These are phyloP conservation scores for Tautogolabrus adspersus DNA, from an alignment of 2,113 vertebrate species.

Conservation along the genomic window DNA sequence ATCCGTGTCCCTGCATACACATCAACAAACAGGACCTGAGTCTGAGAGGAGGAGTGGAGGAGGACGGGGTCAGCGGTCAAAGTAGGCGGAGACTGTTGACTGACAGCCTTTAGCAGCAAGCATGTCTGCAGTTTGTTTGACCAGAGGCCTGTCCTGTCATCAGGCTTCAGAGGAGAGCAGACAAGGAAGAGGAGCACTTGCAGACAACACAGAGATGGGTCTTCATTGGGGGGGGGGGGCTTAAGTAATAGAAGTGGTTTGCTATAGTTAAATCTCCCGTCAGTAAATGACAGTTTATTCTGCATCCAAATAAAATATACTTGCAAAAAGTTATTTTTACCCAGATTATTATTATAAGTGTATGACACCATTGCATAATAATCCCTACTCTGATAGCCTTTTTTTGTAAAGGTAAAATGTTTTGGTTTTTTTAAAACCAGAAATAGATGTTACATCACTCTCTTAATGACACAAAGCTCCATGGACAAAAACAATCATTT, in stretches of 20 bases:
- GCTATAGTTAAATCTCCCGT: not conserved
- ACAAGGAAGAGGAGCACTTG: slow-evolving; percentile 8
- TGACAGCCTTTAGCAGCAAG: slow-evolving; percentile 60
- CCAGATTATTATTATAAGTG: too few relatives aligned
- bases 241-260: not conserved
- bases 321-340: too few relatives aligned
- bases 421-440: too few relatives aligned
- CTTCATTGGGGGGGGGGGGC: not conserved
- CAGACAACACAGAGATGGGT: slow-evolving; percentile 16
- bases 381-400: too few relatives aligned
- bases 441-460: too few relatives aligned
- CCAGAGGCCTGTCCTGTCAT: slow-evolving; percentile 61
- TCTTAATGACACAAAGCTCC: too few relatives aligned
- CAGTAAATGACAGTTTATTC: not conserved
- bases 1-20: slow-evolving; percentile 69
- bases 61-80: slow-evolving; percentile 46
- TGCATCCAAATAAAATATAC: too few relatives aligned
- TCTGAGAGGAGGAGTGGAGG: slow-evolving; percentile 29
- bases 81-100: slow-evolving; percentile 63
- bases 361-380: too few relatives aligned
- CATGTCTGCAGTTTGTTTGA: slow-evolving; percentile 75
- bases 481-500: too few relatives aligned
- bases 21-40: slow-evolving; percentile 74
- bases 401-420: too few relatives aligned
- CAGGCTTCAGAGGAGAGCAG: slow-evolving; percentile 41